Base-by-base conservation (phyloP, 2,113 vertebrate species). In the Callithrix jacchus region DNA sequence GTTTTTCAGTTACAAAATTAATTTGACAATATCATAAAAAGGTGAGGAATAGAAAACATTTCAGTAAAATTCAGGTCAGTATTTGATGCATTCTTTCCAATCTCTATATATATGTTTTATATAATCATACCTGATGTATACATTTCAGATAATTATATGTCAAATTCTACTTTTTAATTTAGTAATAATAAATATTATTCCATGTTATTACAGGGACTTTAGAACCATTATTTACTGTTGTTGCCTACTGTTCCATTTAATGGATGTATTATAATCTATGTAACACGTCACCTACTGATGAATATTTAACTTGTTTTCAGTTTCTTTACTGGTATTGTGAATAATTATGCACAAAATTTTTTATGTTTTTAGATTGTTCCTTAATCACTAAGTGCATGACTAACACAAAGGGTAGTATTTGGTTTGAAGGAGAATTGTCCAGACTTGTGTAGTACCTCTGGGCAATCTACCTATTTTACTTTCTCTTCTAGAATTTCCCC, bases 341-440 rank as follows among this genome's bases (percentile, higher is more conserved):
- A 42, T 89, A 95, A 49, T 66, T 79, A 73, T 73, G 35, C 12
- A 70, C 52, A 89, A 52, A 4, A 32, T 66, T 94, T 74, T 49
- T 45, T 8, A 37, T 77, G 42, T 70, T 92, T 94, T 85, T 86
- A 76, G 45, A 37, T 70, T 82, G 71, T 56, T 74, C 70, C 27
- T 81, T 91, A 85, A 40, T 89, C 66, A 86, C 58, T 89, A 58
- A 96, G 23, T 56, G 10, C 49, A 54, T 70, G n/a, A 87, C 14
- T 92, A 92, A 76, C 49, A 61, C 11, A 82, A 85, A 8, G 27
- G 30, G 13, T 45, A 87, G 25, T 76, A 66, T 73, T 89, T 89
- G 21, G 52, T 95, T 85, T 94, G 71, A 95, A 85, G n/a, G 54
- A 92, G 49, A 49, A 66, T 86, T 86, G 20, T 73, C 32, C 40